Evolutionary conservation across 2,113 vertebrate species (phyloP).

Genomic region (Thymallus thymallus): DNA sequence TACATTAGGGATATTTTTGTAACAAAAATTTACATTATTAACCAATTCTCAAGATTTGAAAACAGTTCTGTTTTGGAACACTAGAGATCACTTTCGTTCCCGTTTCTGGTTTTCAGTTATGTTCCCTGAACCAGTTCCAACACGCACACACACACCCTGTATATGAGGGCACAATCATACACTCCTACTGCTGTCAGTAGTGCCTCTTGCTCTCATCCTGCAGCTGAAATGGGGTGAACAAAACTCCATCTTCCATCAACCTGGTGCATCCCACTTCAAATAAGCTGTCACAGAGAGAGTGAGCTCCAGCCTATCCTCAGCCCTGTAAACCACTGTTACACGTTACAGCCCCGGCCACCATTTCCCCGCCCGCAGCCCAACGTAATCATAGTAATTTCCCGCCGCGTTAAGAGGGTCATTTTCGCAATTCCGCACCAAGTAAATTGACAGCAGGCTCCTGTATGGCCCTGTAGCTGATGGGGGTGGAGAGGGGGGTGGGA

Average conservation of each 20-base stretch:
- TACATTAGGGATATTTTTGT: no score
- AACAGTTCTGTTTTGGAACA: no score
- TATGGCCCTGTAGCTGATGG: not conserved
- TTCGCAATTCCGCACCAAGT: constrained; percentile 35
- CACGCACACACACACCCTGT: no score
- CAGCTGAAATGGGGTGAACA: constrained; percentile 12
- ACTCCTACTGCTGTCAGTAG: not conserved
- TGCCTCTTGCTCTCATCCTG: constrained; percentile 20
- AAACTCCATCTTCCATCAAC: no score
- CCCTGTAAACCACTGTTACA: not conserved
- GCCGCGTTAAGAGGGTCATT: constrained; percentile 22
- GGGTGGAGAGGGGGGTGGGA: not conserved
- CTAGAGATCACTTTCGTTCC: no score
- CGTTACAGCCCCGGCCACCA: not conserved
- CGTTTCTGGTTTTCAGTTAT: no score
- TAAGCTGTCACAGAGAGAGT: not conserved
- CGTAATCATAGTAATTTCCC: constrained; percentile 54
- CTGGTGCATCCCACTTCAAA: not conserved
- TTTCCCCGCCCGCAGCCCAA: not conserved
- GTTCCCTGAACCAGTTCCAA: no score
- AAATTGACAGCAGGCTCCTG: constrained; percentile 26
- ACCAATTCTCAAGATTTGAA: no score
- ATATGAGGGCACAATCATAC: not conserved
- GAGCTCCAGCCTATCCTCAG: not conserved
- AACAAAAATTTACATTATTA: no score